Percentiles rank a stretch among this genome's conserved stretches.
phyloP scores from a whole-genome alignment of 2,797 vertebrate species.

The Aplochiton taeniatus region DNA sequence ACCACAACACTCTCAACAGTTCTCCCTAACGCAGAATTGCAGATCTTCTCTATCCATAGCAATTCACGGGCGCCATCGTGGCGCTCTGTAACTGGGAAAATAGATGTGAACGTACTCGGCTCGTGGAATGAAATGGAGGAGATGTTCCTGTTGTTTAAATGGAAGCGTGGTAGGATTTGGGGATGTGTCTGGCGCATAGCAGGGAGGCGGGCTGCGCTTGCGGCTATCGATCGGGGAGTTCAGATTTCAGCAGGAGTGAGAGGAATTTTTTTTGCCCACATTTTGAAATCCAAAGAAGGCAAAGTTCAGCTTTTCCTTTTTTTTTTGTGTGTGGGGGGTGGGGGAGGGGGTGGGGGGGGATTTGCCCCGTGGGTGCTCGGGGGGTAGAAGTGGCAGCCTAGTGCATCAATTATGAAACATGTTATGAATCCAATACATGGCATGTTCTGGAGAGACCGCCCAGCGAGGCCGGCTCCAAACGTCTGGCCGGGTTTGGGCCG shows the following conservation, averaged over 20 bases:
- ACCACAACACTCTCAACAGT: constrained; percentile 25
- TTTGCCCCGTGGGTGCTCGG: no score
- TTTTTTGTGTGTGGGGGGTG: not conserved
- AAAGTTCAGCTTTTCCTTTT: constrained; percentile 1
- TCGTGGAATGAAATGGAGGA: no score
- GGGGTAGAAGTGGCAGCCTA: constrained; percentile 17
- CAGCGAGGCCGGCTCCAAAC: no score
- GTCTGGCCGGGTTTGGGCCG: no score
- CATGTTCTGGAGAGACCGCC: not conserved
- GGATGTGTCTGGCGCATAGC: constrained; percentile 36
- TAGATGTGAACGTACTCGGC: no score
- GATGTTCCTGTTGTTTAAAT: no score
- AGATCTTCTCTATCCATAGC: constrained; percentile 35
- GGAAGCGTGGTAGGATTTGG: constrained; percentile 46
- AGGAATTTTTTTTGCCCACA: constrained; percentile 36
- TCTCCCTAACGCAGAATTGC: constrained; percentile 21
- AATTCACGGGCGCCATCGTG: constrained; percentile 30
- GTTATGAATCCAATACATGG: not conserved
- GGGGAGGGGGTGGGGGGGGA: no score
- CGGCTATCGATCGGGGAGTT: constrained; percentile 57
- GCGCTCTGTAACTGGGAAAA: constrained; percentile 24
- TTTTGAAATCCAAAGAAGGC: not conserved
- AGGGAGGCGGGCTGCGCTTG: constrained; percentile 23
- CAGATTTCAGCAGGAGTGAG: constrained; percentile 42
- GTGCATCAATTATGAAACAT: constrained; percentile 25